These are phyloP conservation scores for Apostichopus parvimensis DNA, from an alignment of 35 echinoderm and acorn worm genomes.

Conservation along the genomic window DNA sequence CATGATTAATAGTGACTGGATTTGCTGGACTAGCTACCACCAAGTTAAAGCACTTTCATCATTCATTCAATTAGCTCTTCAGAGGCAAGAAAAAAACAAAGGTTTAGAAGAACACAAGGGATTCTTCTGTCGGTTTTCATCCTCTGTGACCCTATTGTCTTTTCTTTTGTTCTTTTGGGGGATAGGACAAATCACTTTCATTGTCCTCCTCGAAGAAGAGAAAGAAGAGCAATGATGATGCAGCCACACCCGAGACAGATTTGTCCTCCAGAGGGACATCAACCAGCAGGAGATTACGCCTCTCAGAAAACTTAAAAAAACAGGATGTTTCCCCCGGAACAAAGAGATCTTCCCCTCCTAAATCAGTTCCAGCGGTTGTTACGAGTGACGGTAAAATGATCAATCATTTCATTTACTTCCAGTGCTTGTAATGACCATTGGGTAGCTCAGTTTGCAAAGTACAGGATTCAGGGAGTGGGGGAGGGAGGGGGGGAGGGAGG, in stretches of 20 bases:
- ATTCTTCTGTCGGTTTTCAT: neutral
- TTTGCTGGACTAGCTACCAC: no score
- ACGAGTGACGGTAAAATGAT: neutral
- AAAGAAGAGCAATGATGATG: constrained; percentile 9
- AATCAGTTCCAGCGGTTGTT: neutral
- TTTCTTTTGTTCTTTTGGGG: no score
- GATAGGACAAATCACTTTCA: neutral
- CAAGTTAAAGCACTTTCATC: no score
- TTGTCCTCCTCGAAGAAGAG: constrained; percentile 20
- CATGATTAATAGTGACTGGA: no score
- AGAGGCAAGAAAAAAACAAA: no score
- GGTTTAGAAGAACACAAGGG: no score
- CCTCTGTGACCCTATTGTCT: neutral
- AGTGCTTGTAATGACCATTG: no score
- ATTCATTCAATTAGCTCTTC: no score
- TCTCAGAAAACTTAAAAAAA: constrained; percentile 5
- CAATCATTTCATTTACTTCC: no score
- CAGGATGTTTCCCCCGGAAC: neutral
- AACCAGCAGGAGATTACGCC: constrained; percentile 10
- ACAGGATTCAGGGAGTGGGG: no score
- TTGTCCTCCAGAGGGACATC: neutral
- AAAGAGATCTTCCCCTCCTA: neutral
- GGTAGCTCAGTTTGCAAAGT: no score
- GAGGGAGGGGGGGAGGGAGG: no score
- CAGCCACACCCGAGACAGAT: constrained; percentile 13